phyloP scores from a whole-genome alignment of 2,113 vertebrate genomes.

The Tylochromis polylepis region DNA sequence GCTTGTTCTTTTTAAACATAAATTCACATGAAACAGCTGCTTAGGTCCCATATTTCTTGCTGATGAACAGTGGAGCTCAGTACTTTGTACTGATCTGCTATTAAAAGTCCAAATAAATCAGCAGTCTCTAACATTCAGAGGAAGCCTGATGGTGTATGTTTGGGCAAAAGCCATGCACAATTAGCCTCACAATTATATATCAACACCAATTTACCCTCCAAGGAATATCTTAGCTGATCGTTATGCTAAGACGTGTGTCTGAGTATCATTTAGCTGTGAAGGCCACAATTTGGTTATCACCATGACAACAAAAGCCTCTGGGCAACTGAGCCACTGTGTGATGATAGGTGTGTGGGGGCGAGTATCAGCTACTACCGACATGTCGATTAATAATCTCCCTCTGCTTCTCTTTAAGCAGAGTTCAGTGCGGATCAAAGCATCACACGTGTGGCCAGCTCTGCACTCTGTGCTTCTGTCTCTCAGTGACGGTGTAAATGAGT shows the following conservation, averaged over 20 bases:
- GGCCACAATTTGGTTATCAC: slow-evolving; percentile 52
- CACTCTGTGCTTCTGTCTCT: neutral
- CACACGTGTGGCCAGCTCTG: neutral
- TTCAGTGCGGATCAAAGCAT: slow-evolving; percentile 3
- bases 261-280: slow-evolving; percentile 9
- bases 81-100: neutral
- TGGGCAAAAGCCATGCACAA: neutral
- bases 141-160: neutral
- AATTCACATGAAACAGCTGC: neutral
- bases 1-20: neutral
- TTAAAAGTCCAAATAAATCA: neutral
- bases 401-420: neutral
- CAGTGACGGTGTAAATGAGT: neutral
- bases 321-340: slow-evolving; percentile 6
- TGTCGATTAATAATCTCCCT: slow-evolving; percentile 29
- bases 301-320: slow-evolving; percentile 60
- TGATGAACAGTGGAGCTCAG: neutral
- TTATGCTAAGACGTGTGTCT: neutral
- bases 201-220: neutral
- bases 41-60: neutral
- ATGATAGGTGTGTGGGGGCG: slow-evolving; percentile 34
- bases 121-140: neutral
- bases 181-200: neutral
- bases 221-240: slow-evolving; percentile 13
- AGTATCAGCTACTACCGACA: slow-evolving; percentile 22